Conservation (phyloP, 2,797 vertebrate genomes). For the Pangasius krempfi region DNA sequence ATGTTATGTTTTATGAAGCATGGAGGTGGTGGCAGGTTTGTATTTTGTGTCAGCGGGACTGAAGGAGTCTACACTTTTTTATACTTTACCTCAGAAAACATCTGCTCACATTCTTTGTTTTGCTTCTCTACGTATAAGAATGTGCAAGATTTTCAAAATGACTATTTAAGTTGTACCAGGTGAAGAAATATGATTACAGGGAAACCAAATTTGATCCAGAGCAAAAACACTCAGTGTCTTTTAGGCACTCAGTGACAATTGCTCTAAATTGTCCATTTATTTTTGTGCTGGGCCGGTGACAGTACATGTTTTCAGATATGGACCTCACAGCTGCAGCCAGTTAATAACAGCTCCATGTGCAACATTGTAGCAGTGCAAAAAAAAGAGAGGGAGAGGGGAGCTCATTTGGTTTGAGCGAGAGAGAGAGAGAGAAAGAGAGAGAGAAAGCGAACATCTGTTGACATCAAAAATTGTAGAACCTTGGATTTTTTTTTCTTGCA, state of each 20-base stretch:
- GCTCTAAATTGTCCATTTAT: conserved; percentile 81
- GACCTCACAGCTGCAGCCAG: conserved; percentile 82
- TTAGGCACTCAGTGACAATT: conserved; percentile 78
- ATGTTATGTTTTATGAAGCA: conserved; percentile 7
- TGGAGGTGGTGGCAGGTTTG: background rate
- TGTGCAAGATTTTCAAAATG: conserved; percentile 49
- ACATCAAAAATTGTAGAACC: conserved; percentile 86
- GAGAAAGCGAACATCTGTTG: conserved; percentile 87
- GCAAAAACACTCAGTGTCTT: conserved; percentile 55
- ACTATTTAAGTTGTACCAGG: conserved; percentile 58
- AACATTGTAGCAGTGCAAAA: conserved; percentile 68
- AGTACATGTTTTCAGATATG: conserved; percentile 80
- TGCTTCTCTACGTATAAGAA: conserved; percentile 45
- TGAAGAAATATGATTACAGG: conserved; percentile 60
- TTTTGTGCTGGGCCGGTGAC: conserved; percentile 80
- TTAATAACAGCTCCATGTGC: conserved; percentile 78
- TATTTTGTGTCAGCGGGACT: background rate
- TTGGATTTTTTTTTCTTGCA: conserved; percentile 77
- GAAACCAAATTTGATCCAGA: conserved; percentile 53
- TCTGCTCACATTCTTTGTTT: conserved; percentile 41
- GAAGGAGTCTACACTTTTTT: background rate
- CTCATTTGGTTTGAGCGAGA: conserved; percentile 73
- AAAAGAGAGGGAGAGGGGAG: conserved; percentile 35
- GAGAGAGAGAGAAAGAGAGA: conserved; percentile 29
- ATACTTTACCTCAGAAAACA: conserved; percentile 20